Evolutionary conservation across 2,888 invertebrate genomes (phyloP).

Genomic region (Dendrolimus houi): DNA sequence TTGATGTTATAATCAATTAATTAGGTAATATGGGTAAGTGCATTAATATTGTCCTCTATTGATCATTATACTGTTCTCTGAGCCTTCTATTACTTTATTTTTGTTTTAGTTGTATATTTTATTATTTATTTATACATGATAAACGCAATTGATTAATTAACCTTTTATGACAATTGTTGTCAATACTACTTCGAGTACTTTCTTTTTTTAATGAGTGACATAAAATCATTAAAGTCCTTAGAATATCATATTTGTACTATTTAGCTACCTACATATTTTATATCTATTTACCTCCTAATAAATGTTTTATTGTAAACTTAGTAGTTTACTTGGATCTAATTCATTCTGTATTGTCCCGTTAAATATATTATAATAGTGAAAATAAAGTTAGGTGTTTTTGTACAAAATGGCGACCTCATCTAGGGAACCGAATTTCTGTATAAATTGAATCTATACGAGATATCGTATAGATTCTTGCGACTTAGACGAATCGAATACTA

Average conservation of each 20-base stretch:
- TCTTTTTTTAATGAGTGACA: slow-evolving; percentile 33
- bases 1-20: slow-evolving; percentile 74
- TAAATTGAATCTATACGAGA: slow-evolving; percentile 40
- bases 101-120: slow-evolving; percentile 75
- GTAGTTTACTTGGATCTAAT: slow-evolving; percentile 64
- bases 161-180: slow-evolving; percentile 37
- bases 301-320: slow-evolving; percentile 71
- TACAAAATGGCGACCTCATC: slow-evolving; percentile 72
- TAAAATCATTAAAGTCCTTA: slow-evolving; percentile 54
- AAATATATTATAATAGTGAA: slow-evolving; percentile 36
- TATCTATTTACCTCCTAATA: slow-evolving; percentile 65
- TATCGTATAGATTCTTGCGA: slow-evolving; percentile 29
- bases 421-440: slow-evolving; percentile 73
- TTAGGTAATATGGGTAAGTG: slow-evolving; percentile 75
- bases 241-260: slow-evolving; percentile 52
- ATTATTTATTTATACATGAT: slow-evolving; percentile 71
- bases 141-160: slow-evolving; percentile 46
- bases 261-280: slow-evolving; percentile 61
- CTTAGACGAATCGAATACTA: slow-evolving; percentile 35
- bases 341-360: slow-evolving; percentile 68
- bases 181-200: slow-evolving; percentile 24
- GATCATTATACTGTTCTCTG: slow-evolving; percentile 70
- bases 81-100: slow-evolving; percentile 67
- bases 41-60: slow-evolving; percentile 72
- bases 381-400: slow-evolving; percentile 63